These are phyloP conservation scores for Brachionus rubens DNA, from an alignment of 1,140 invertebrate genomes.

Conservation along the genomic window DNA sequence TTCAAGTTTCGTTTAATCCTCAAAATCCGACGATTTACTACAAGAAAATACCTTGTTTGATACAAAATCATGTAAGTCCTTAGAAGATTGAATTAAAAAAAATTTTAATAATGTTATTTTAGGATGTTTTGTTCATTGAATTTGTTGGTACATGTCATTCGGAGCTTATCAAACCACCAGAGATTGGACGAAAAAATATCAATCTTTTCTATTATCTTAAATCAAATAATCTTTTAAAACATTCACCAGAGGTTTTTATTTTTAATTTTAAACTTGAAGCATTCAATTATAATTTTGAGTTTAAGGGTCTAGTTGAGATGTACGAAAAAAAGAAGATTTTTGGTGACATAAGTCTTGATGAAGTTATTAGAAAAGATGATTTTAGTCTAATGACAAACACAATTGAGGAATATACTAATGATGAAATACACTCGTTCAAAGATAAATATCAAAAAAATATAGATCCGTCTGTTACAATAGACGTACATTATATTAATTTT, in stretches of 20 bases:
- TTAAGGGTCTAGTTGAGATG: slow-evolving; percentile 7
- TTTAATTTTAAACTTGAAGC: no score
- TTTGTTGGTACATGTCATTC: slow-evolving; percentile 58
- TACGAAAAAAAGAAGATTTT: slow-evolving; percentile 32
- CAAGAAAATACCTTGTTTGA: slow-evolving; percentile 54
- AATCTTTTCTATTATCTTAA: slow-evolving; percentile 52
- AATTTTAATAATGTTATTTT: neutral
- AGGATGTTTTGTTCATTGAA: slow-evolving; percentile 57
- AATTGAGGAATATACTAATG: neutral
- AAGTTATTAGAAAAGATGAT: neutral
- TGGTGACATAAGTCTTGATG: neutral
- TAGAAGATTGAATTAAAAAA: neutral
- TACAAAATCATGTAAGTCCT: slow-evolving; percentile 56
- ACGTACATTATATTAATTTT: slow-evolving; percentile 55
- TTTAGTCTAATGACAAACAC: neutral
- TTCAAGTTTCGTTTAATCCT: slow-evolving; percentile 52
- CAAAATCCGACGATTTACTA: slow-evolving; percentile 58
- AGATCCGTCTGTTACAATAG: slow-evolving; percentile 55
- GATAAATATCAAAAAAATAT: slow-evolving; percentile 51
- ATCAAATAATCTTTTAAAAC: slow-evolving; percentile 53
- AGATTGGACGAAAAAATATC: slow-evolving; percentile 55
- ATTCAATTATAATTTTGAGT: no score
- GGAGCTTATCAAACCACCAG: slow-evolving; percentile 56
- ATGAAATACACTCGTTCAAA: slow-evolving; percentile 21
- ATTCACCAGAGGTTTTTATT: slow-evolving; percentile 59